phyloP scores from a whole-genome alignment of 2,888 invertebrate genomes.

The Drosophila prolongata region DNA sequence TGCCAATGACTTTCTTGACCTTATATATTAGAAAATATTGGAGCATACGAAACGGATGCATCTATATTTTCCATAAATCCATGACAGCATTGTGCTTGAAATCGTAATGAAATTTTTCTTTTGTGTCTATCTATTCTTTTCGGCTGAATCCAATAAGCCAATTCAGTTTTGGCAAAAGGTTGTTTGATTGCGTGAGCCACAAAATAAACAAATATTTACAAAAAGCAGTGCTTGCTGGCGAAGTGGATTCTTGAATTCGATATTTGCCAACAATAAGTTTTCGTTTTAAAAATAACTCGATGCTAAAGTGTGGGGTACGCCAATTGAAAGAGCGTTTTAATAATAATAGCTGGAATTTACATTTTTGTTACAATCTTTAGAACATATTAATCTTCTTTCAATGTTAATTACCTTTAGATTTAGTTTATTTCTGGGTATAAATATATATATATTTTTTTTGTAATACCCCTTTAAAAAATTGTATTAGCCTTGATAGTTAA shows the following conservation, averaged over 20 bases:
- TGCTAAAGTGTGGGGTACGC: not conserved
- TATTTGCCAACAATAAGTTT: slow-evolving; percentile 3
- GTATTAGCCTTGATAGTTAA: too few species aligned
- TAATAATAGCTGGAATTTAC: too few species aligned
- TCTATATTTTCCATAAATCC: slow-evolving; percentile 26
- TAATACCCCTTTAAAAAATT: too few species aligned
- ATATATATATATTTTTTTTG: too few species aligned
- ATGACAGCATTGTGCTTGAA: slow-evolving; percentile 28
- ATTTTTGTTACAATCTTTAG: too few species aligned
- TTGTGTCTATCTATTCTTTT: slow-evolving; percentile 22
- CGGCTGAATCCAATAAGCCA: slow-evolving; percentile 67
- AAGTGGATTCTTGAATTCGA: slow-evolving; percentile 23
- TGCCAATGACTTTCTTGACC: slow-evolving; percentile 39
- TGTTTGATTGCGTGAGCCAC: slow-evolving; percentile 50
- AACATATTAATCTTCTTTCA: too few species aligned
- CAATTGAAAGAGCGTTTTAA: not conserved
- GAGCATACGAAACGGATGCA: slow-evolving; percentile 10
- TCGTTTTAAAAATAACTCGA: not conserved
- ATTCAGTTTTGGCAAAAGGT: slow-evolving; percentile 60
- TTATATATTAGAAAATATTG: not conserved
- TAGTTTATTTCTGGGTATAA: too few species aligned
- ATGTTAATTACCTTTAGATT: too few species aligned
- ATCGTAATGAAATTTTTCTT: slow-evolving; percentile 29
- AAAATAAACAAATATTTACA: slow-evolving; percentile 57
- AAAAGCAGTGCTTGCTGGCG: slow-evolving; percentile 40